phyloP scores from a whole-genome alignment of 2,888 invertebrate species.

The Dysmachus trigonus region DNA sequence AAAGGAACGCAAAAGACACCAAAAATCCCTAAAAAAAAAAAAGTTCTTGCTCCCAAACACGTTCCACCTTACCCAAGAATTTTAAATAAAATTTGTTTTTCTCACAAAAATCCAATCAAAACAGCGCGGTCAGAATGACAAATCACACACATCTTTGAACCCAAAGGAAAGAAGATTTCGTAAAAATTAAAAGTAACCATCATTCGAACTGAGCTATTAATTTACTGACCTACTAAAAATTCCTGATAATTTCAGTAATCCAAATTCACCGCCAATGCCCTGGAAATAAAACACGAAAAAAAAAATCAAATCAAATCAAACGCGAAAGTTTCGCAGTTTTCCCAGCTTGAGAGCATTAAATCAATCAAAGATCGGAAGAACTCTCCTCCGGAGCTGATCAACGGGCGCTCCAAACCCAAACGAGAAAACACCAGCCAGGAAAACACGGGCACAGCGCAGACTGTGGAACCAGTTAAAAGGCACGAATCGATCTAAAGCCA shows the following conservation, averaged over 20 bases:
- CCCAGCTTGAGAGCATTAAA: constrained; percentile 3
- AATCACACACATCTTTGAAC: neutral
- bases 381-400: neutral
- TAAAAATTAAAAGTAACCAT: constrained; percentile 8
- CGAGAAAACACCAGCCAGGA: neutral
- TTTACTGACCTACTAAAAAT: constrained; percentile 15
- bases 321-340: neutral
- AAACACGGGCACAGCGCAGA: neutral
- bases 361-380: constrained; percentile 12
- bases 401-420: neutral
- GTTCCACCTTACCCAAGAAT: neutral
- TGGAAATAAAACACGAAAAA: neutral
- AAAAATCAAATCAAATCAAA: constrained; percentile 5
- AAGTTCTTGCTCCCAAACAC: neutral
- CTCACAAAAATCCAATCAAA: neutral
- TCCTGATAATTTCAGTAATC: constrained; percentile 15
- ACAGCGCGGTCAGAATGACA: neutral
- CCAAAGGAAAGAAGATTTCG: neutral
- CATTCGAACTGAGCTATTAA: neutral
- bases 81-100: neutral
- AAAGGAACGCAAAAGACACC: neutral
- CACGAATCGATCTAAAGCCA: neutral
- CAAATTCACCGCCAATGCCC: neutral
- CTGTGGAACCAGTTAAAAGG: neutral
- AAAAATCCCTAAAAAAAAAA: neutral